phyloP scores from a whole-genome alignment of 2,888 invertebrate species.

The Crossocerus cetratus region DNA sequence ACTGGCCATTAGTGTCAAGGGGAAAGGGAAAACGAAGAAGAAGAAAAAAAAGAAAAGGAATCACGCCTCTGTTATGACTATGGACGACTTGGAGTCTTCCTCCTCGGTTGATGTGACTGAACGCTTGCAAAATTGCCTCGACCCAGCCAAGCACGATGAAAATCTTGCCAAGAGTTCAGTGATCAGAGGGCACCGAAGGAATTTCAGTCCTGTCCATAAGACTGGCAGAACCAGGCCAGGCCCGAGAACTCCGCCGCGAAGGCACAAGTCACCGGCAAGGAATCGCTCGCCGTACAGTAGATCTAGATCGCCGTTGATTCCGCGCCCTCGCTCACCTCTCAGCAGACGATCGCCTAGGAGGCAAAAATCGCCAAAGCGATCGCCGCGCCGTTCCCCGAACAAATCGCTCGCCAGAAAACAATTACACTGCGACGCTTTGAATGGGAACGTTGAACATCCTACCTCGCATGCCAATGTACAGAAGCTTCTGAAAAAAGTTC shows the following conservation, averaged over 20 bases:
- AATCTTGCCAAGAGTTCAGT: conserved; percentile 37
- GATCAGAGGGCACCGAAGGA: conserved; percentile 46
- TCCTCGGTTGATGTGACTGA: conserved; percentile 30
- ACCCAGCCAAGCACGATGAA: conserved; percentile 19
- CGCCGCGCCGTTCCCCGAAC: conserved; percentile 15
- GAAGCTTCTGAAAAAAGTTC: conserved; percentile 69
- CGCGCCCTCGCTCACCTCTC: conserved; percentile 43
- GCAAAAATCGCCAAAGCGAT: conserved; percentile 31
- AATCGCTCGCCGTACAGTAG: conserved; percentile 47
- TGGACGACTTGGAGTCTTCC: conserved; percentile 53
- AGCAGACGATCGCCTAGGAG: conserved; percentile 9
- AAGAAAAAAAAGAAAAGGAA: conserved; percentile 65
- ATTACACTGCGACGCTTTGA: conserved; percentile 18
- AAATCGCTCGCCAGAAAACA: conserved; percentile 38
- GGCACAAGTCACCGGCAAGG: conserved; percentile 46
- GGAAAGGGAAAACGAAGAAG: conserved; percentile 56
- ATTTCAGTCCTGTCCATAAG: conserved; percentile 51
- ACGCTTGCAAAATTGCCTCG: background rate
- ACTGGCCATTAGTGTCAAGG: conserved; percentile 21
- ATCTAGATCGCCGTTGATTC: conserved; percentile 53
- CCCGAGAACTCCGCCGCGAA: conserved; percentile 52
- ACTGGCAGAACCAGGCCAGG: conserved; percentile 30
- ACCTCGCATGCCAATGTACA: conserved; percentile 53
- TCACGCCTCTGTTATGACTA: conserved; percentile 25
- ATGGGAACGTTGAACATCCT: conserved; percentile 2